These are phyloP conservation scores for Etheostoma spectabile DNA, from an alignment of 2,113 vertebrate genomes.

Conservation along the genomic window DNA sequence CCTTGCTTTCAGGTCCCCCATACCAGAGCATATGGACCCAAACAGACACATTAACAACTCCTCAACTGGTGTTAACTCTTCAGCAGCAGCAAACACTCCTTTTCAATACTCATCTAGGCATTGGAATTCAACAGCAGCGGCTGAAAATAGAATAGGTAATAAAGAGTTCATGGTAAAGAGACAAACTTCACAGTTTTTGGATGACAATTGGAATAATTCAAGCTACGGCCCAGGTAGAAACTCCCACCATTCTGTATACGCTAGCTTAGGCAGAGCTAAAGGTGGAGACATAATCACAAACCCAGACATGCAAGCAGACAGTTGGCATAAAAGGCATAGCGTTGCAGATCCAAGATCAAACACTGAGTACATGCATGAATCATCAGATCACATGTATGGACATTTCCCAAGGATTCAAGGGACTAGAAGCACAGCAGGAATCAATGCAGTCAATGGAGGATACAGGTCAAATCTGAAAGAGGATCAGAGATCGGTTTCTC, in stretches of 20 bases:
- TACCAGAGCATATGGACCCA: constrained; percentile 90
- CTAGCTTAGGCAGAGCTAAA: constrained; percentile 79
- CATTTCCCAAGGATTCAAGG: constrained; percentile 81
- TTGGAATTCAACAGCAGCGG: constrained; percentile 60
- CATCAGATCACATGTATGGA: constrained; percentile 85
- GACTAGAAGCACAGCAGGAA: constrained; percentile 73
- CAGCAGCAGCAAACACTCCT: constrained; percentile 40
- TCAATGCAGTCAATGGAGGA: constrained; percentile 72
- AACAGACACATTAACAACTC: constrained; percentile 86
- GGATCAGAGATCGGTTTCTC: constrained; percentile 82
- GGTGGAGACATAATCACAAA: constrained; percentile 54
- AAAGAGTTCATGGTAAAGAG: constrained; percentile 74
- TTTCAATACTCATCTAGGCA: constrained; percentile 76
- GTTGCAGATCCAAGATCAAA: constrained; percentile 89
- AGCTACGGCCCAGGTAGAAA: constrained; percentile 71
- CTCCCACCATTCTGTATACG: constrained; percentile 79
- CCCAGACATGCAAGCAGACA: constrained; percentile 75
- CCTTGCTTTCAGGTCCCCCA: constrained; percentile 87
- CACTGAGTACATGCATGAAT: constrained; percentile 79
- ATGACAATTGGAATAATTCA: constrained; percentile 66
- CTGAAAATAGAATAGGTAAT: constrained; percentile 58
- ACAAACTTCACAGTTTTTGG: constrained; percentile 77
- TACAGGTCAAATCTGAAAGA: constrained; percentile 73
- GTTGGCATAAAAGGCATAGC: constrained; percentile 91
- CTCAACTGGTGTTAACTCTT: constrained; percentile 81